Base-by-base conservation (phyloP, 2,113 vertebrate species). In the Ceuthmochares aereus region DNA sequence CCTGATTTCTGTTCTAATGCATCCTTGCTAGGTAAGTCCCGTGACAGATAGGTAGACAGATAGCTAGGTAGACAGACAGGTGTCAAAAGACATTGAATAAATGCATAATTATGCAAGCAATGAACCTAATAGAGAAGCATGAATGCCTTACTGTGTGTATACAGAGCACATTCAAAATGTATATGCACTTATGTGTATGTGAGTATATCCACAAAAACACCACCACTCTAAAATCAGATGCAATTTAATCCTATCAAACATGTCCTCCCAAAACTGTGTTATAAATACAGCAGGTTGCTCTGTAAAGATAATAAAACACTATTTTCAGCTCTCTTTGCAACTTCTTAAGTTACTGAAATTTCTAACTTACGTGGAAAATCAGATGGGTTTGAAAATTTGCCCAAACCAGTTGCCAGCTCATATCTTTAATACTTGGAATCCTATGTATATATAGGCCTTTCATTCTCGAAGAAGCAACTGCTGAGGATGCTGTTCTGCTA, bases 371-470 rank as follows among this genome's bases (percentile, higher is more conserved):
- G 83, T 66, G 73, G 95, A 95, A 96, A 92, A 92, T 94, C 85
- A 94, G 76, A 95, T 54, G 73, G 76, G 64, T 75, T 81, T 94
- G 96, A 95, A 96, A 95, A 96, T 95, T 89, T 93, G 93, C 96
- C 95, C 89, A 23, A 91, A 75, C 67, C 73, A 75, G 83, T 96
- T 95, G 88, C 95, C 90, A 93, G 77, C 86, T 96, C 92, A 96
- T 90, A 68, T 95, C 83, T 89, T 90, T 95, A 92, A 90, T 95
- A 94, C 73, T 96, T 90, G 88, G 90, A 94, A 89, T 66, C 80
- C 73, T 95, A n/a, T n/a, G 93, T 95, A 96, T 95, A 96, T 96
- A 95, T 94, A 97, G 95, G 83, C 32, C 90, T 95, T 95, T 96
- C 93, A 95, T 93, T 94, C 90, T 79, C 88, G 88, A 94, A 95